phyloP scores from a whole-genome alignment of 2,113 vertebrate genomes.

The Cariama cristata region DNA sequence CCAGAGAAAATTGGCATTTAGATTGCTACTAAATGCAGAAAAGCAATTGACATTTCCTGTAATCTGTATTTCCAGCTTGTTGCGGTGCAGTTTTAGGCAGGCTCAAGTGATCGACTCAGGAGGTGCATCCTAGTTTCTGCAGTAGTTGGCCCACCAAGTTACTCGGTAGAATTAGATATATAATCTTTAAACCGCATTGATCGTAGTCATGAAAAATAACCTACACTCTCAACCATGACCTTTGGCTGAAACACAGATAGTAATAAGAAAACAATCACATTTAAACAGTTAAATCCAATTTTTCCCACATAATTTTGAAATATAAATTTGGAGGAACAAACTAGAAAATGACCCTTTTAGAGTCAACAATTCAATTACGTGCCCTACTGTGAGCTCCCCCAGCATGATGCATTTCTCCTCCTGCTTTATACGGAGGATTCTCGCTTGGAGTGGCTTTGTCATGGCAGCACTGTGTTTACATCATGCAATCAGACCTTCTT shows the following conservation, averaged over 20 bases:
- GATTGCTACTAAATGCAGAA: constrained; percentile 72
- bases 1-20: constrained; percentile 78
- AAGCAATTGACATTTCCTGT: constrained; percentile 75
- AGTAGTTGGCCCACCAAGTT: constrained; percentile 52
- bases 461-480: constrained; percentile 70
- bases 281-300: constrained; percentile 62
- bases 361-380: constrained; percentile 43
- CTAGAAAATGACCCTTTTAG: constrained; percentile 65
- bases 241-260: constrained; percentile 59
- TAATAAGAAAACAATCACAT: constrained; percentile 63
- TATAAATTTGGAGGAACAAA: constrained; percentile 63
- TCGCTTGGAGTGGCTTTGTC: constrained; percentile 24
- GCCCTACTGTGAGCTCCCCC: constrained; percentile 35
- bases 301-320: constrained; percentile 59
- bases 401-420: background rate
- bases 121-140: constrained; percentile 49
- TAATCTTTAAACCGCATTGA: constrained; percentile 76
- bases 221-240: constrained; percentile 50
- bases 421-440: background rate
- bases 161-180: constrained; percentile 66
- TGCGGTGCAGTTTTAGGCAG: constrained; percentile 73
- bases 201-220: constrained; percentile 69
- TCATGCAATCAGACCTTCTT: constrained; percentile 63
- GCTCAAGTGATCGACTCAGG: constrained; percentile 62
- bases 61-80: constrained; percentile 75